Evolutionary conservation across 2,888 invertebrate genomes (phyloP), one percentile per base, ranked within the genome.

Genomic region (Graphium colonna): DNA sequence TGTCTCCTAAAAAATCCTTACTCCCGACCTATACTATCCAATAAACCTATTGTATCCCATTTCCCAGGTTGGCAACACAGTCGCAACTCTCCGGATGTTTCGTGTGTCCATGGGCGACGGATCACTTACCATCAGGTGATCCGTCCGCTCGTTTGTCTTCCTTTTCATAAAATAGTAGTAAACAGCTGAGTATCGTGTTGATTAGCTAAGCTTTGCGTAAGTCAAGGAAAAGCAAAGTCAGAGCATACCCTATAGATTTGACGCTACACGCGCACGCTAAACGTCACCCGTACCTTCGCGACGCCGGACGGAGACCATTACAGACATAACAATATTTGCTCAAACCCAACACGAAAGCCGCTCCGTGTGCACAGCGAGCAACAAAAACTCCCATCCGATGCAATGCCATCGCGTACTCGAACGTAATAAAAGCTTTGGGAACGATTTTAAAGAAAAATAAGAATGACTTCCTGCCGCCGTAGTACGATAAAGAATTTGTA

Each of bases 201-300:
- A 5, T 21, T 3, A 21, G 5, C 2, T 21, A 21, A 21, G 21
- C 2, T 21, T 21, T 21, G 21, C 21, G 2, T 21, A 21, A 21
- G 5, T 21, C 21, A 21, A 69, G 60, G 74, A 74, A 79, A 75
- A 73, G 71, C 74, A 79, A 75, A 73, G 71, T 74, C 73, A 72
- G 71, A 79, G 76, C 75, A 78, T 21, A 21, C 21, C 5, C 21
- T 21, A 21, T 21, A 21, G 21, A 21, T 21, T 21, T 21, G 21
- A 21, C 21, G 21, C 73, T 81, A 79, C 72, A 77, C 80, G 77
- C 80, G 72, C 77, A 77, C 78, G 82, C 80, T 73, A 75, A 77
- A 75, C 71, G 71, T 71, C 72, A 72, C 75, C 73, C 77, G 71
- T 68, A 71, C 73, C 71, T 70, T 65, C 63, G 60, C 69, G 68